Evolutionary conservation across 2,888 invertebrate genomes (phyloP).

Genomic region (Incurvaria masculella): DNA sequence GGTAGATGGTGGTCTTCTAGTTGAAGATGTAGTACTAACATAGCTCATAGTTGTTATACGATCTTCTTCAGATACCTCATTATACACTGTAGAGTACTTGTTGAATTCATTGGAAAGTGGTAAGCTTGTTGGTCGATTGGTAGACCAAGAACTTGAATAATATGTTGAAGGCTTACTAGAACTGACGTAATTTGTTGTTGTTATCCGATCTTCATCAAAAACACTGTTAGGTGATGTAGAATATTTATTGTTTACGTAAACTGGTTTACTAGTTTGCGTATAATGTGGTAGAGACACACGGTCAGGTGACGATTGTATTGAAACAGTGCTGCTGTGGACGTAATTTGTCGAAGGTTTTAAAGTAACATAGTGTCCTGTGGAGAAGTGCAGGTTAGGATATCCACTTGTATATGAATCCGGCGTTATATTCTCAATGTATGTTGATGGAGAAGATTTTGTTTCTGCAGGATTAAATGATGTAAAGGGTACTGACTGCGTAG

Average conservation of each 20-base stretch:
- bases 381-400: constrained; percentile 30
- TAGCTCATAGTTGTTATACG: constrained; percentile 40
- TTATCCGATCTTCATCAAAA: constrained; percentile 25
- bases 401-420: constrained; percentile 33
- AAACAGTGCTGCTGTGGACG: constrained; percentile 17
- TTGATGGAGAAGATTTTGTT: constrained; percentile 40
- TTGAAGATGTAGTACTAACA: constrained; percentile 36
- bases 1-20: constrained; percentile 24
- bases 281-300: constrained; percentile 14
- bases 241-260: constrained; percentile 23
- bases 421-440: constrained; percentile 25
- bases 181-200: constrained; percentile 18
- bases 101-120: neutral
- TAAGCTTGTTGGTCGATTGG: neutral
- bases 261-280: constrained; percentile 26
- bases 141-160: neutral
- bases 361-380: constrained; percentile 45
- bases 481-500: constrained; percentile 24
- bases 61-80: constrained; percentile 19
- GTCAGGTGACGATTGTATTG: constrained; percentile 10
- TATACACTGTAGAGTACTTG: constrained; percentile 4
- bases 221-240: constrained; percentile 33
- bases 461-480: constrained; percentile 27
- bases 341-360: constrained; percentile 33
- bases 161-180: constrained; percentile 1